Percentiles rank a stretch among this genome's conserved stretches.
These are phyloP conservation scores for Hystrix cristata DNA, from an alignment of 2,113 vertebrate species.

Conservation along the genomic window DNA sequence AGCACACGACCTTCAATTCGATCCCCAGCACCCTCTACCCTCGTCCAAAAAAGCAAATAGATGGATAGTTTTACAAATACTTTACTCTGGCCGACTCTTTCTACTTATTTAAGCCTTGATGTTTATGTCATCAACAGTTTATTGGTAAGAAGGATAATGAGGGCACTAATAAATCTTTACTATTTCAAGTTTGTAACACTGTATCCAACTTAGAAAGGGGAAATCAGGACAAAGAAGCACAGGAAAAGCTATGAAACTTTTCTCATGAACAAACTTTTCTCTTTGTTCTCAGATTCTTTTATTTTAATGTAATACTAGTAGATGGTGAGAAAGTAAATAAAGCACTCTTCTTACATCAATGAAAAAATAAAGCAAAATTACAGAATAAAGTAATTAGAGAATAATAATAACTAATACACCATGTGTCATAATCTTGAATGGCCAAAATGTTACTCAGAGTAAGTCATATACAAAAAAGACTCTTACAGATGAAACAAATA, in stretches of 20 bases:
- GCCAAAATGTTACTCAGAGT: not conserved
- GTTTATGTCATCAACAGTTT: not conserved
- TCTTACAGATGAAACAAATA: not conserved
- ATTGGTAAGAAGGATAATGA: not conserved
- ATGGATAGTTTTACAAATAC: not conserved
- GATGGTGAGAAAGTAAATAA: not conserved
- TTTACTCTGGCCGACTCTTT: not conserved
- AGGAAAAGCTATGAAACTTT: not conserved
- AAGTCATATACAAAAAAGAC: not conserved
- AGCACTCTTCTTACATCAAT: not conserved
- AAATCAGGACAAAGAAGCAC: not conserved
- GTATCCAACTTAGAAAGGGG: not conserved
- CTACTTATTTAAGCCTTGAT: not conserved
- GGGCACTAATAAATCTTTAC: not conserved
- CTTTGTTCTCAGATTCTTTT: not conserved
- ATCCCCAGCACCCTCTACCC: too few species aligned
- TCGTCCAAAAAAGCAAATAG: too few species aligned
- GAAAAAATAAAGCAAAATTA: not conserved
- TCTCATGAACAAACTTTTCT: not conserved
- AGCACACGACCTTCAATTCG: too few species aligned
- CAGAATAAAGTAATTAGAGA: not conserved
- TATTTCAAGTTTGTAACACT: not conserved
- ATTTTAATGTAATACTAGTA: not conserved
- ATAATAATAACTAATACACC: not conserved
- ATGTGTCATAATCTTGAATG: not conserved